Evolutionary conservation across 2,113 vertebrate species (phyloP), one percentile per base, ranked within the genome.

Genomic region (Lanius collurio): DNA sequence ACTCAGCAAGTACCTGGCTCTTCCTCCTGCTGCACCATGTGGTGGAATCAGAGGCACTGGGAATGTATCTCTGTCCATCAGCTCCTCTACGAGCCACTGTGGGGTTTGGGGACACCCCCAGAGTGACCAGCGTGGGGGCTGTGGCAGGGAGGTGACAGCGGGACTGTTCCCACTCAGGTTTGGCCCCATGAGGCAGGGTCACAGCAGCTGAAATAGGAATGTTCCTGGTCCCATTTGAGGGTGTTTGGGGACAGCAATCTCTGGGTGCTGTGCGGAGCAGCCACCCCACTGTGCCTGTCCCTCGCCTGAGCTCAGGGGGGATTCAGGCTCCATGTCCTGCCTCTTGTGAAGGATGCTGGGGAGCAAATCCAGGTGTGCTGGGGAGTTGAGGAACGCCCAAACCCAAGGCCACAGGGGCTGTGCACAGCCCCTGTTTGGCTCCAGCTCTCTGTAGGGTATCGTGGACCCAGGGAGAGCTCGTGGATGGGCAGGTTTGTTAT

Each of bases 181-280:
- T 26, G 26, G 26, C 46, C 50, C n/a, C 4, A 4, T 2, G 28
- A 8, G 39, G n/a, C 62, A 46, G 53, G 44, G 20, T 60, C 39
- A 88, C 35, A 49, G 67, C 50, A 47, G 78, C n/a, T 69, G 63
- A 31, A 42, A 33, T 16, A 15, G 12, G 33, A 63, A 62, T 0
- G 3, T 20, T 17, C 33, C 15, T 10, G 4, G 12, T 52, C 7
- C 13, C 2, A 3, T 85, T 39, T 24, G 41, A 20, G 6, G 6
- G 5, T 8, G 20, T 3, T 5, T 52, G 46, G n/a, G 22, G 13
- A 39, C 10, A 3, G 7, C 1, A 4, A 69, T 18, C 30, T 42
- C 44, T 2, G 2, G 49, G 4, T 19, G 5, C 31, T 5, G 2
- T 0, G 1, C 42, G 13, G 5, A n/a, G 33, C 0, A 0, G 22